A percentile compares a stretch with the other conserved stretches of the same genome.
Evolutionary conservation across 1,140 invertebrate genomes (phyloP).

Genomic region (Pogonus chalceus): DNA sequence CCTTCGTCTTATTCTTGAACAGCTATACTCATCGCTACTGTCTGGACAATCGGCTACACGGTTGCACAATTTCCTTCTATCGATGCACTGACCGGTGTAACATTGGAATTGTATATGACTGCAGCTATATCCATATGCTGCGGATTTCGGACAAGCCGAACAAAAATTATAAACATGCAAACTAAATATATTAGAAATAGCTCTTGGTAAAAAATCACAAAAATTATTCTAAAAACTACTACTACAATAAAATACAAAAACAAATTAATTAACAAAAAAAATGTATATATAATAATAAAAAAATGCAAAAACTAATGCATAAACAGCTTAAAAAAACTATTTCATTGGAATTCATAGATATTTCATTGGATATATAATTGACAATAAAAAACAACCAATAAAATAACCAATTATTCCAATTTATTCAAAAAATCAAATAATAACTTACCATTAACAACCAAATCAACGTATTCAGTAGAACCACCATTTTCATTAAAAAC

Average conservation of each 20-base stretch:
- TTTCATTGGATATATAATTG: too few relatives aligned
- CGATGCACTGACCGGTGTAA: slow-evolving; percentile 48
- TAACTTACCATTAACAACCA: slow-evolving; percentile 62
- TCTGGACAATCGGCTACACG: slow-evolving; percentile 57
- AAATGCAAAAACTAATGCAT: too few relatives aligned
- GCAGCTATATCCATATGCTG: slow-evolving; percentile 26
- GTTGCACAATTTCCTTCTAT: slow-evolving; percentile 54
- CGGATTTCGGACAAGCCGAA: slow-evolving; percentile 10
- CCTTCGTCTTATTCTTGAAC: slow-evolving; percentile 34
- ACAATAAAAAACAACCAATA: too few relatives aligned
- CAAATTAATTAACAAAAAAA: too few relatives aligned
- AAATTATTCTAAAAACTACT: too few relatives aligned
- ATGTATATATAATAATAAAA: too few relatives aligned
- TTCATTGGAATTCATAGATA: too few relatives aligned
- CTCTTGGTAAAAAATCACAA: too few relatives aligned
- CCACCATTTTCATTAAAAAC: slow-evolving; percentile 40
- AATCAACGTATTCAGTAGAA: slow-evolving; percentile 52
- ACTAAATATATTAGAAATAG: neutral
- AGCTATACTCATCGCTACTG: slow-evolving; percentile 60
- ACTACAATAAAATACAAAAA: too few relatives aligned
- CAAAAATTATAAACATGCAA: slow-evolving; percentile 2
- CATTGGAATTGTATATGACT: slow-evolving; percentile 47
- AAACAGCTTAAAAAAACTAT: too few relatives aligned
- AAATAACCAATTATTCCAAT: too few relatives aligned
- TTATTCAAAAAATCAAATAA: too few relatives aligned